Conservation (phyloP, 2,797 vertebrate species). For the Aeoliscus strigatus region DNA sequence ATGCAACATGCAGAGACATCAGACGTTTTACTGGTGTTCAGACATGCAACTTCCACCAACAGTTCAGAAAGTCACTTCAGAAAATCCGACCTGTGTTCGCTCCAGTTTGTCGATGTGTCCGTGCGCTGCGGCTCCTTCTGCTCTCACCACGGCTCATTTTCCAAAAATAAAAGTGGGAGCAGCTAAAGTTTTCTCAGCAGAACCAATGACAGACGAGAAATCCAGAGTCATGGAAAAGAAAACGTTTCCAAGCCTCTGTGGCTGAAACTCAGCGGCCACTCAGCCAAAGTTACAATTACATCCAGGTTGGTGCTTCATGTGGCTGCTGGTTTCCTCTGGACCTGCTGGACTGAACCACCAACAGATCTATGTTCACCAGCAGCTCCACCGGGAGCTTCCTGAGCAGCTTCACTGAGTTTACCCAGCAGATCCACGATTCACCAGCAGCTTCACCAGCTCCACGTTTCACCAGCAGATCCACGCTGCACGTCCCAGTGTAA, state of each 20-base stretch:
- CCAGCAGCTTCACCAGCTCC: no score
- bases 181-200: constrained; percentile 20
- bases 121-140: constrained; percentile 16
- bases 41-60: constrained; percentile 28
- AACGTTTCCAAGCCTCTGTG: constrained; percentile 31
- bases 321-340: constrained; percentile 16
- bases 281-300: constrained; percentile 23
- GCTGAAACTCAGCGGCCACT: constrained; percentile 42
- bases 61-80: constrained; percentile 28
- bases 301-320: constrained; percentile 21
- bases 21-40: no score
- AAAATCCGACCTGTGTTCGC: constrained; percentile 42
- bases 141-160: constrained; percentile 37
- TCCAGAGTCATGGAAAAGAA: constrained; percentile 59
- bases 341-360: constrained; percentile 11
- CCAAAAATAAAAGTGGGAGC: constrained; percentile 38
- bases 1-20: no score
- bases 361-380: constrained; percentile 10
- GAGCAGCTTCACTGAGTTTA: constrained; percentile 9
- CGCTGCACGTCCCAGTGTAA: constrained; percentile 30
- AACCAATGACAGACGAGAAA: constrained; percentile 38
- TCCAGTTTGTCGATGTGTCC: constrained; percentile 47
- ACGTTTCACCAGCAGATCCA: constrained; percentile 18
- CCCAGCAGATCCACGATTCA: constrained; percentile 26
- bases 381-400: no score